Conservation (phyloP, 2,797 vertebrate species). For the Typhlichthys subterraneus region DNA sequence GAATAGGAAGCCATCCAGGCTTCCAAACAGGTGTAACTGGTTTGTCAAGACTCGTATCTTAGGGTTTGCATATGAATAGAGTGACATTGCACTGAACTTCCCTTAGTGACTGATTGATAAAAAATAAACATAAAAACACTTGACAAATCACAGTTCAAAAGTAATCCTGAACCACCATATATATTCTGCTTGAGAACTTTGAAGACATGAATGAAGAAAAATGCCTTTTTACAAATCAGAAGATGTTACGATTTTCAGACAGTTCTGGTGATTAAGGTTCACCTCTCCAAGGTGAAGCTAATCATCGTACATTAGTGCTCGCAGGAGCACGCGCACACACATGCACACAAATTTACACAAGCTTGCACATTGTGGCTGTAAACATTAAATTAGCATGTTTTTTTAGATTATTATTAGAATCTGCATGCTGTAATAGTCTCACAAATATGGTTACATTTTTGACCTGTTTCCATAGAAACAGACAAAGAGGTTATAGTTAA, state of each 20-base stretch:
- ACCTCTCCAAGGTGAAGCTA: slow-evolving; percentile 54
- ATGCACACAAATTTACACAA: slow-evolving; percentile 23
- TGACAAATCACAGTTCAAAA: not conserved
- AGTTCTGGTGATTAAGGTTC: not conserved
- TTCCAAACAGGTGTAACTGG: no score
- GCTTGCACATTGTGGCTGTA: not conserved
- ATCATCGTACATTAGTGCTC: slow-evolving; percentile 39
- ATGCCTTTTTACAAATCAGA: not conserved
- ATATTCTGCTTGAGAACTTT: not conserved
- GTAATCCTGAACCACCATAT: not conserved
- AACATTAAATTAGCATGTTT: slow-evolving; percentile 43
- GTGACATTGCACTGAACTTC: slow-evolving; percentile 10
- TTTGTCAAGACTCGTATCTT: no score
- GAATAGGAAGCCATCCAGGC: no score
- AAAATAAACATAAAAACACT: slow-evolving; percentile 3
- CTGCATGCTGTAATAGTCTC: slow-evolving; percentile 1
- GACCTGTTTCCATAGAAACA: slow-evolving; percentile 65
- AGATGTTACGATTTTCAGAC: not conserved
- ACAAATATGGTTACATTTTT: slow-evolving; percentile 13
- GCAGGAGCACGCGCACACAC: slow-evolving; percentile 2
- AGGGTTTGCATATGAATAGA: not conserved
- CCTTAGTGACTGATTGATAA: not conserved
- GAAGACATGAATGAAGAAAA: not conserved
- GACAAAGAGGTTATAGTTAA: slow-evolving; percentile 15
- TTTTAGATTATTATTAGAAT: slow-evolving; percentile 35